Base-by-base conservation (phyloP, 2,113 vertebrate genomes). In the Sorex araneus region DNA sequence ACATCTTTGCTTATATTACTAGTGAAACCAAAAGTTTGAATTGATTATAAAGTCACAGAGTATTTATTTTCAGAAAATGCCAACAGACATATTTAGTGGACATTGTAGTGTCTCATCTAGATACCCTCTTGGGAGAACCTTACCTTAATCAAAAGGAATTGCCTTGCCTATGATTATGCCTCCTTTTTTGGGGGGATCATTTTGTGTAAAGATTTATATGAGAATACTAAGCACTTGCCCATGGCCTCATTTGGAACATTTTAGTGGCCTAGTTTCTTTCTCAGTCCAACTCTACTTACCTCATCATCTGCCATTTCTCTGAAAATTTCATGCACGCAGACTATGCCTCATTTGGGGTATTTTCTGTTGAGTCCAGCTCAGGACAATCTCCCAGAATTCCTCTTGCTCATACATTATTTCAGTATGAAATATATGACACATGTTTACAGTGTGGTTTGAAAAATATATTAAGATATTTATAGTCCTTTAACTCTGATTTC, bases 51-150 rank as follows among this genome's bases (percentile, higher is more conserved):
- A 19, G 66, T 75, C 11, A n/a, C 5, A 6, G 50, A 36, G 66
- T 50, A 88, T 66, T 32, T 81, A 54, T 45, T 78, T 28, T 92
- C 12, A 84, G 75, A 75, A 70, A 86, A 60, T 10, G 9, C 28
- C 0, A 50, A 21, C 0, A n/a, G 34, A 27, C 1, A 11, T 40
- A 47, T 23, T 30, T 30, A 40, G 27, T 13, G n/a, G 63, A 69
- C 43, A 25, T 30, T 43, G 34, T 15, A 13, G 23, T 6, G 34
- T 28, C 54, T 57, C 13, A 19, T 4, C 28, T 4, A 60, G 16
- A 25, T 40, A 6, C 19, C 16, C 16, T 16, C 25, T 45, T n/a
- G 64, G 11, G 0, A 40, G 78, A 54, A 40, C 47, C 16, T 77
- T 78, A 3, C 32, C 40, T 81, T 36, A 60, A 1, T 9, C 50